These are phyloP conservation scores for Oreamnos americanus DNA, from an alignment of 2,113 vertebrate genomes.

Conservation along the genomic window DNA sequence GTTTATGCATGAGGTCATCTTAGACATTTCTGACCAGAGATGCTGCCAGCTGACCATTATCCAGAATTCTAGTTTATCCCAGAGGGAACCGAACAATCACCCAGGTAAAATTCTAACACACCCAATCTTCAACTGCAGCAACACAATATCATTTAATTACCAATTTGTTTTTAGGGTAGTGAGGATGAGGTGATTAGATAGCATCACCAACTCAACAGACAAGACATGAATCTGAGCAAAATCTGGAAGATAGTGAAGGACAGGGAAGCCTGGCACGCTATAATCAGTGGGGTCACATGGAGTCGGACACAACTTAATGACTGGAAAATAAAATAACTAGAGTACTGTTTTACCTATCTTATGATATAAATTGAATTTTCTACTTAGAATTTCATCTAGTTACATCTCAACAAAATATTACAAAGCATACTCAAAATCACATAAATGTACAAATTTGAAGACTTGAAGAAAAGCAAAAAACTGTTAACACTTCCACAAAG, in stretches of 20 bases:
- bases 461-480: background rate
- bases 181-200: background rate
- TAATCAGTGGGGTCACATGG: background rate
- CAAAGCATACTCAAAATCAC: background rate
- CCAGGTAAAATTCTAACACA: background rate
- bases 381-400: background rate
- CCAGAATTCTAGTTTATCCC: accelerated
- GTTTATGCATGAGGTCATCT: accelerated
- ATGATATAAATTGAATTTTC: background rate
- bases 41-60: accelerated
- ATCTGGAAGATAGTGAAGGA: background rate
- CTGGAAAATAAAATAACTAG: background rate
- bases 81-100: accelerated
- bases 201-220: background rate
- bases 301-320: accelerated
- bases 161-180: background rate
- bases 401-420: background rate
- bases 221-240: background rate
- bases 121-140: background rate
- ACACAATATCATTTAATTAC: background rate
- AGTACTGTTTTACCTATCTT: background rate
- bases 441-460: background rate
- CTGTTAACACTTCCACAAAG: background rate
- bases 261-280: background rate
- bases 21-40: background rate